phyloP scores from a whole-genome alignment of 2,888 invertebrate species.

The Tetanocera ferruginea region DNA sequence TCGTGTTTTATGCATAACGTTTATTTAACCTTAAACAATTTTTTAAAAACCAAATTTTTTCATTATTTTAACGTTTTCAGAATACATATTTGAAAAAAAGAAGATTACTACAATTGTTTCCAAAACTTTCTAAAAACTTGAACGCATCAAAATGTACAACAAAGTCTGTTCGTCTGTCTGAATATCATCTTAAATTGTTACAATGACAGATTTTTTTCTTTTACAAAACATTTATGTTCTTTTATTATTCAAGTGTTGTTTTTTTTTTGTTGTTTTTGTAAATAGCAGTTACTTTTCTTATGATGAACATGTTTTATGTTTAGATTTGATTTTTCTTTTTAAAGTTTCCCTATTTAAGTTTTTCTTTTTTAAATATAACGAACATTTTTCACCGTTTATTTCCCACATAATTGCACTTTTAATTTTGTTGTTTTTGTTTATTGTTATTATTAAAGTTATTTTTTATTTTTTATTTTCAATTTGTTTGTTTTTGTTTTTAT shows the following conservation, averaged over 20 bases:
- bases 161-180: background rate
- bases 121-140: background rate
- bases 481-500: background rate
- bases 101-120: background rate
- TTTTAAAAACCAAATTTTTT: too few relatives aligned
- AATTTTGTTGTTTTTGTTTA: constrained; percentile 60
- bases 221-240: background rate
- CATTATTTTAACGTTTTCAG: background rate
- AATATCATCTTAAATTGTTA: background rate
- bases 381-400: constrained; percentile 68
- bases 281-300: constrained; percentile 16
- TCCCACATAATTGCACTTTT: constrained; percentile 75
- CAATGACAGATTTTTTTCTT: background rate
- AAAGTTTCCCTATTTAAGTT: constrained; percentile 46
- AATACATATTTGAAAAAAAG: background rate
- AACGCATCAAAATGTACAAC: background rate
- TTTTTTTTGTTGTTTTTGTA: background rate
- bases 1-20: too few relatives aligned
- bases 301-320: constrained; percentile 29
- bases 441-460: constrained; percentile 23
- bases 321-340: constrained; percentile 45
- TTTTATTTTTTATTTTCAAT: constrained; percentile 1
- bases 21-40: too few relatives aligned
- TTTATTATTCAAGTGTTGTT: background rate
- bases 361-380: constrained; percentile 61